phyloP scores from a whole-genome alignment of 1,140 invertebrate genomes.

The Nebria ingens region DNA sequence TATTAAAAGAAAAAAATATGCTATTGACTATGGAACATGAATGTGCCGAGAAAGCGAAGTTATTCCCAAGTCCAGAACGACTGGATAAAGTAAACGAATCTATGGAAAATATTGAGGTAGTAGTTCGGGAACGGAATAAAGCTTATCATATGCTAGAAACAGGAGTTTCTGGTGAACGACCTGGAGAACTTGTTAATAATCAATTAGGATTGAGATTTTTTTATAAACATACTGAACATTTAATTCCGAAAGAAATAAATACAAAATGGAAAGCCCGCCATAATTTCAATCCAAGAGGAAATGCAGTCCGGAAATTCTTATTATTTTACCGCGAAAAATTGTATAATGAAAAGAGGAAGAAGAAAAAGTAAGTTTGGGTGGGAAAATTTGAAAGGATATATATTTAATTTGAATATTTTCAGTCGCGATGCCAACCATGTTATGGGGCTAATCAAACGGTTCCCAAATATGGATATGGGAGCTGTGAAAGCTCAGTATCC shows the following conservation, averaged over 20 bases:
- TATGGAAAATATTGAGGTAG: conserved; percentile 88
- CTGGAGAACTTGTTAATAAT: conserved; percentile 45
- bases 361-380: conserved; percentile 39
- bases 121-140: conserved; percentile 85
- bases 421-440: conserved; percentile 56
- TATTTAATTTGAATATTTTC: conserved; percentile 26
- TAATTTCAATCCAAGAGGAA: conserved; percentile 33
- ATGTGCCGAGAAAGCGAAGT: conserved; percentile 50
- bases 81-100: conserved; percentile 92
- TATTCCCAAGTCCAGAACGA: conserved; percentile 92
- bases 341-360: conserved; percentile 43
- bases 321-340: conserved; percentile 53
- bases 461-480: conserved; percentile 65
- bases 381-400: background rate
- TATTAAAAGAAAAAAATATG: conserved; percentile 96
- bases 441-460: conserved; percentile 54
- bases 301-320: conserved; percentile 53
- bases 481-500: conserved; percentile 64
- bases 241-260: conserved; percentile 48
- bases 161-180: conserved; percentile 70
- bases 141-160: conserved; percentile 88
- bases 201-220: conserved; percentile 46
- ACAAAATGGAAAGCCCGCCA: conserved; percentile 46
- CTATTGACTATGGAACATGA: conserved; percentile 90
- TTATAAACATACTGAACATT: conserved; percentile 41